Evolutionary conservation across 2,797 vertebrate species (phyloP).

Genomic region (Artibeus lituratus): DNA sequence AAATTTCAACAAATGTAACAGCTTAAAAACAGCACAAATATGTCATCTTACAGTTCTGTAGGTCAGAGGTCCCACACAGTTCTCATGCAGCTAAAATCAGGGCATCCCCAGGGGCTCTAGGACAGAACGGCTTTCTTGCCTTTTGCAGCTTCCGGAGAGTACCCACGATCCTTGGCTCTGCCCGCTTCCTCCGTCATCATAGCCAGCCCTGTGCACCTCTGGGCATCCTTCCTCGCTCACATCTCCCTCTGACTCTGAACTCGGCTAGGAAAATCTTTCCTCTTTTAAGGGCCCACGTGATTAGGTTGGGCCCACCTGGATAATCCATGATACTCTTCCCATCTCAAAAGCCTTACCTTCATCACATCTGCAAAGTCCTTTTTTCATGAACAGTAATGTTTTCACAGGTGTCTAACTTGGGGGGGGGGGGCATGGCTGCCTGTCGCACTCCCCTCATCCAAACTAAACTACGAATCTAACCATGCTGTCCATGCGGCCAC

Average conservation of each 20-base stretch:
- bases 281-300: background rate
- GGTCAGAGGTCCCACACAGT: background rate
- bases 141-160: background rate
- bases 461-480: background rate
- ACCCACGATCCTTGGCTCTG: background rate
- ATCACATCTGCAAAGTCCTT: background rate
- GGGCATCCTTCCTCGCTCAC: rapidly evolving
- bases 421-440: background rate
- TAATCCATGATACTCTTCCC: background rate
- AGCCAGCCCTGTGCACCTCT: background rate
- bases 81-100: background rate
- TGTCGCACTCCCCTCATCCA: background rate
- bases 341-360: background rate
- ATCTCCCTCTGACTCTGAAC: background rate
- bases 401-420: background rate
- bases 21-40: background rate
- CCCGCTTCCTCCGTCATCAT: background rate
- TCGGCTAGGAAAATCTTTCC: background rate
- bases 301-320: background rate
- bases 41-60: background rate
- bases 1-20: background rate
- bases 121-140: background rate
- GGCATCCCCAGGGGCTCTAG: background rate
- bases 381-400: background rate
- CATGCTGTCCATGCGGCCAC: no score